phyloP scores from a whole-genome alignment of 1,140 invertebrate species.

The Temnothorax curvispinosus region DNA sequence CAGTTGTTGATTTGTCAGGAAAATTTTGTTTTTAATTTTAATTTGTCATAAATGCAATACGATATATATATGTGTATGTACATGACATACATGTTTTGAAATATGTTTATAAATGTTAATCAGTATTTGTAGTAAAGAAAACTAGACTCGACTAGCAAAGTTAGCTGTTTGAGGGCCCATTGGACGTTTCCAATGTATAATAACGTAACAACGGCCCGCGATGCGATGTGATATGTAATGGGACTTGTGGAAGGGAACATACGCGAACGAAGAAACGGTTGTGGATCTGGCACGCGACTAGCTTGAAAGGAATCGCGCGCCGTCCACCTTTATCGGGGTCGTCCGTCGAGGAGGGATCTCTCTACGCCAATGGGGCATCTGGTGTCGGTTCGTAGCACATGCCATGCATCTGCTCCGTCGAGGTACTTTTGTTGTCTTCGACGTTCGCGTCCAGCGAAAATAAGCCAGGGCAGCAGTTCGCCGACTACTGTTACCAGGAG shows the following conservation, averaged over 20 bases:
- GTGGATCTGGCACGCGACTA: constrained; percentile 75
- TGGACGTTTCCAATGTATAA: not conserved
- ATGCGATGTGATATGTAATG: not conserved
- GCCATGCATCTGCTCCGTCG: constrained; percentile 83
- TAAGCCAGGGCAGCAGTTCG: constrained; percentile 63
- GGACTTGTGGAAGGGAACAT: not conserved
- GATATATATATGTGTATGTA: not conserved
- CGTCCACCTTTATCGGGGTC: constrained; percentile 66
- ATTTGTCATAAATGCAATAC: not conserved
- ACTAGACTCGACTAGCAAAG: not conserved
- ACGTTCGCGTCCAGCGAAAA: constrained; percentile 74
- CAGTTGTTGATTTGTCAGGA: not conserved
- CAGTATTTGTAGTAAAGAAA: not conserved
- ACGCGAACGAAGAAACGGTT: not conserved
- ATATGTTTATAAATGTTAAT: not conserved
- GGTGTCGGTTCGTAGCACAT: constrained; percentile 84
- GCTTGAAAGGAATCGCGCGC: constrained; percentile 65
- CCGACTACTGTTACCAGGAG: constrained; percentile 78
- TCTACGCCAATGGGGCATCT: constrained; percentile 85
- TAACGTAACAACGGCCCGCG: constrained; percentile 8
- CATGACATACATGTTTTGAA: not conserved
- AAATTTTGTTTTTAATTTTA: constrained; percentile 1
- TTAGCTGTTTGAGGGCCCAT: not conserved
- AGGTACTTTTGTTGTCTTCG: constrained; percentile 82
- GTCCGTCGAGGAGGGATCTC: constrained; percentile 67